These are phyloP conservation scores for Sander vitreus DNA, from an alignment of 2,113 vertebrate genomes.

Conservation along the genomic window DNA sequence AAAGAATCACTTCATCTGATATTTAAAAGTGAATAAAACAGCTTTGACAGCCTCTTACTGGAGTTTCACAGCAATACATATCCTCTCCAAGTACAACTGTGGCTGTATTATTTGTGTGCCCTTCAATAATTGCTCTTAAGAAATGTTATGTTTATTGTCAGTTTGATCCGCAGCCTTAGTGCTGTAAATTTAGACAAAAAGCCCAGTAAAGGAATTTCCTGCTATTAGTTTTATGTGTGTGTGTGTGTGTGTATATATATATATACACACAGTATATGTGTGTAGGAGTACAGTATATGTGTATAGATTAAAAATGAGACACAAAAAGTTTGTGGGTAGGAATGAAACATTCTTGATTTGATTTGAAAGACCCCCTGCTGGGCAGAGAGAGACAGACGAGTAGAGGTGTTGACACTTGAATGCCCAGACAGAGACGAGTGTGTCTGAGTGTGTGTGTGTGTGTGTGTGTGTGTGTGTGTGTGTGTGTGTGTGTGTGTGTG, in stretches of 20 bases:
- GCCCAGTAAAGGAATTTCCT: neutral
- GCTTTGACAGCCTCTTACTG: too few relatives aligned
- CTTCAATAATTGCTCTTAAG: too few relatives aligned
- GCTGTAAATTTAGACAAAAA: neutral
- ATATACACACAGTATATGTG: neutral
- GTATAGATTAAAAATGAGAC: neutral
- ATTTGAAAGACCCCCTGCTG: constrained; percentile 8
- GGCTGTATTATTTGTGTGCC: too few relatives aligned
- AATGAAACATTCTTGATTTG: neutral
- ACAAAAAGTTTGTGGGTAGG: too few relatives aligned
- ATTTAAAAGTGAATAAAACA: too few relatives aligned
- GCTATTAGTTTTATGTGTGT: neutral
- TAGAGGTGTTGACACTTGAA: neutral
- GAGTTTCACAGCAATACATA: too few relatives aligned
- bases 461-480: neutral
- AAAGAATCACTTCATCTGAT: too few relatives aligned
- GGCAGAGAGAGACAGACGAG: neutral
- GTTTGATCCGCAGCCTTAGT: neutral
- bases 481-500: constrained; percentile 8
- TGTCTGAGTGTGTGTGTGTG: constrained; percentile 7
- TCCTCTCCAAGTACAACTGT: too few relatives aligned
- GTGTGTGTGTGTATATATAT: neutral
- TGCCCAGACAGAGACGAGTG: neutral
- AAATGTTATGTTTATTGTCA: too few relatives aligned
- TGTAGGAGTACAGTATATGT: neutral